phyloP scores from a whole-genome alignment of 2,888 invertebrate genomes.

The Heliconius cydno region DNA sequence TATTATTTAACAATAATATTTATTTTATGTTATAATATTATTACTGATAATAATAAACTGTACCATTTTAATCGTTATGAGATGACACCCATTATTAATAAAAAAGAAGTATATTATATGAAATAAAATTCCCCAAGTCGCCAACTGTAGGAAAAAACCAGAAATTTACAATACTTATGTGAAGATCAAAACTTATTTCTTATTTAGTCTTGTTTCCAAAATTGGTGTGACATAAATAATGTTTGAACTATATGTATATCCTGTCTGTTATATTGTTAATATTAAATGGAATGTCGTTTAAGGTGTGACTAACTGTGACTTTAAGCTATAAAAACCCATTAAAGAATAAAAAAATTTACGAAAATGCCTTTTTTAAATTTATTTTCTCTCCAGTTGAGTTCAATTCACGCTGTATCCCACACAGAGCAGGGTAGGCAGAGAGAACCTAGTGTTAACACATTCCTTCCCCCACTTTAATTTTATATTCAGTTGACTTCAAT shows the following conservation, averaged over 20 bases:
- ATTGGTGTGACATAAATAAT: constrained; percentile 25
- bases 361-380: not conserved
- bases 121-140: not conserved
- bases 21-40: not conserved
- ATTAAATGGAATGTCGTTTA: constrained; percentile 21
- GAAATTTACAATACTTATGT: not conserved
- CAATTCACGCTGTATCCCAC: too few species aligned
- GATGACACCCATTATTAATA: not conserved
- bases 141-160: constrained; percentile 2
- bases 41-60: not conserved
- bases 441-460: too few species aligned
- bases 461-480: too few species aligned
- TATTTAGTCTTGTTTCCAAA: constrained; percentile 29
- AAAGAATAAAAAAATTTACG: not conserved
- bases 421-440: too few species aligned
- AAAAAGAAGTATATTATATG: not conserved
- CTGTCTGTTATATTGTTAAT: too few species aligned
- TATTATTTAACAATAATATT: too few species aligned
- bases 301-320: constrained; percentile 22
- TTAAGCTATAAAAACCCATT: not conserved
- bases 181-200: constrained; percentile 5
- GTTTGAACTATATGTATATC: not conserved
- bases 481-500: too few species aligned
- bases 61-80: not conserved
- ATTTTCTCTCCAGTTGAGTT: too few species aligned